A percentile compares a stretch with the other conserved stretches of the same genome.
Conservation (phyloP, 2,888 invertebrate genomes). For the Halictus ligatus region DNA sequence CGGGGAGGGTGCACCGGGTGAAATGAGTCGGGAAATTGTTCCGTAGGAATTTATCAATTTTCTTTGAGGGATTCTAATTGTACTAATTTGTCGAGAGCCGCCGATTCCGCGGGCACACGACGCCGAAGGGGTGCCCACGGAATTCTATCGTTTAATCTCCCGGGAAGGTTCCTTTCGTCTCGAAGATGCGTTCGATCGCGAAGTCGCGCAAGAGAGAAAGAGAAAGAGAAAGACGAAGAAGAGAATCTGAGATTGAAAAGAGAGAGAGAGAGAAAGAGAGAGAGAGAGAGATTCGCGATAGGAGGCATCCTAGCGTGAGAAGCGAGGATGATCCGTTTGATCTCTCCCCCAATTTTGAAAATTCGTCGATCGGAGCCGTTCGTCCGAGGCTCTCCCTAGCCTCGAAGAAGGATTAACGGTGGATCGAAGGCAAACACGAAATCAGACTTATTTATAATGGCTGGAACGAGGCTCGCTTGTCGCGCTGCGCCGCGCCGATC, state of each 20-base stretch:
- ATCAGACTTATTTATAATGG: constrained; percentile 27
- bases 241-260: neutral
- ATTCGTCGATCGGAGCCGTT: constrained; percentile 5
- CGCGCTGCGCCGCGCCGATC: neutral
- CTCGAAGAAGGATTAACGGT: neutral
- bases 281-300: constrained; percentile 29
- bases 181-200: constrained; percentile 38
- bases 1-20: constrained; percentile 71
- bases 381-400: neutral
- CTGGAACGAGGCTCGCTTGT: neutral
- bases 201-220: constrained; percentile 31
- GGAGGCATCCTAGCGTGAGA: constrained; percentile 74
- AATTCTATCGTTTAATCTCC: constrained; percentile 84
- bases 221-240: neutral
- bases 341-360: constrained; percentile 50
- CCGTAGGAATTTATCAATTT: constrained; percentile 84
- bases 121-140: constrained; percentile 66
- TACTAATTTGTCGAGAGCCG: constrained; percentile 83
- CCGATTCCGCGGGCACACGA: constrained; percentile 59
- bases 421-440: constrained; percentile 60
- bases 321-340: constrained; percentile 49
- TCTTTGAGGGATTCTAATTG: constrained; percentile 84
- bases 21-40: constrained; percentile 84
- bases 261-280: neutral
- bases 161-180: constrained; percentile 34